phyloP scores from a whole-genome alignment of 1,140 invertebrate species.

The Micrasema minimum region DNA sequence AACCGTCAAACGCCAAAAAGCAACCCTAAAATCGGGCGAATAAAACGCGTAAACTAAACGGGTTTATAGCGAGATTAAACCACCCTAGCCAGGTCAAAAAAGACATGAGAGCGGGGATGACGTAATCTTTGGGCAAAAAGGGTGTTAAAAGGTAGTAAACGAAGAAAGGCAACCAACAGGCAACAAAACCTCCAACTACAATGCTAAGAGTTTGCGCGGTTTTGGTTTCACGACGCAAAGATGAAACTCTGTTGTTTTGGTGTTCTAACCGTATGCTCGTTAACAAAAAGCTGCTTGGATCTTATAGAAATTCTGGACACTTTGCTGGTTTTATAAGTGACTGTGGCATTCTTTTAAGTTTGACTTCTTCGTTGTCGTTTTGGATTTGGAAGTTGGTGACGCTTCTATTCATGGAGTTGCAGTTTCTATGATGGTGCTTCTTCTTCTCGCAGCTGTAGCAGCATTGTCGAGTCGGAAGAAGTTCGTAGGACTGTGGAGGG shows the following conservation, averaged over 20 bases:
- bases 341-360: constrained; percentile 46
- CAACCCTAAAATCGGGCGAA: constrained; percentile 84
- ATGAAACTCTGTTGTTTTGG: constrained; percentile 70
- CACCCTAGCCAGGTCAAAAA: constrained; percentile 92
- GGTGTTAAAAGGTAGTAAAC: constrained; percentile 85
- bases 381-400: constrained; percentile 49
- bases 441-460: constrained; percentile 48
- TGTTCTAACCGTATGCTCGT: constrained; percentile 60
- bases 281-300: constrained; percentile 45
- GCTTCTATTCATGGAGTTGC: constrained; percentile 33
- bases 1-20: constrained; percentile 83
- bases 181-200: constrained; percentile 91
- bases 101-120: constrained; percentile 75
- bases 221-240: constrained; percentile 80
- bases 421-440: constrained; percentile 24
- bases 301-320: constrained; percentile 47
- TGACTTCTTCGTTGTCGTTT: constrained; percentile 32
- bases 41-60: constrained; percentile 90
- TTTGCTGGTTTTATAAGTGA: constrained; percentile 48
- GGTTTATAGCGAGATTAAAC: constrained; percentile 91
- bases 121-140: constrained; percentile 70
- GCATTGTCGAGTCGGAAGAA: constrained; percentile 40
- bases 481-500: constrained; percentile 38
- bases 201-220: constrained; percentile 91
- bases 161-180: constrained; percentile 93